Conservation (phyloP, 2,888 invertebrate genomes). For the Tiliacea aurago region DNA sequence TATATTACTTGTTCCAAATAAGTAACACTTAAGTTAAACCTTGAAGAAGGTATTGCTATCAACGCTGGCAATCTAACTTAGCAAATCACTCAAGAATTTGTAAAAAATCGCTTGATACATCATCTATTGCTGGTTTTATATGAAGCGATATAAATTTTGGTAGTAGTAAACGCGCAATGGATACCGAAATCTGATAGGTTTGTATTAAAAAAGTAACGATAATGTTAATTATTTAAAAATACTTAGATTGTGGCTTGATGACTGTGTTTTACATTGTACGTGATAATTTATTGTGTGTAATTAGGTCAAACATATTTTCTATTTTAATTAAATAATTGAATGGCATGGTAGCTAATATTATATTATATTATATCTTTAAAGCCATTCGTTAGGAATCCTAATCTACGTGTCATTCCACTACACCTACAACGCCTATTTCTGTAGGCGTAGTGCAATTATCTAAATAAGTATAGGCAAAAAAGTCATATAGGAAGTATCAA, state of each 20-base stretch:
- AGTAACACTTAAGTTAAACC: slow-evolving; percentile 38
- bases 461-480: not conserved
- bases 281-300: slow-evolving; percentile 17
- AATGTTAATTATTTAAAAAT: not conserved
- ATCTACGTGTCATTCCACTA: not conserved
- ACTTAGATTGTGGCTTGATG: not conserved
- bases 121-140: not conserved
- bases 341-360: not conserved
- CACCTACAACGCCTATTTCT: not conserved
- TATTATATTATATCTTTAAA: too few species aligned
- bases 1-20: slow-evolving; percentile 33
- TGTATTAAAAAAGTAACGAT: not conserved
- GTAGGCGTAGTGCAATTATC: slow-evolving; percentile 6
- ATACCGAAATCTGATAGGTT: not conserved
- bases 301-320: slow-evolving; percentile 20
- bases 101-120: not conserved
- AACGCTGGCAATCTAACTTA: slow-evolving; percentile 30
- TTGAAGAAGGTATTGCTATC: slow-evolving; percentile 36
- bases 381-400: not conserved
- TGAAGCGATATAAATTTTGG: accelerated
- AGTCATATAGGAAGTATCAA: too few species aligned
- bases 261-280: slow-evolving; percentile 4
- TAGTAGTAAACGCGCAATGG: not conserved
- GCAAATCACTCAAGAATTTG: not conserved
- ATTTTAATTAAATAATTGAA: not conserved